phyloP scores from a whole-genome alignment of 1,140 invertebrate genomes.

The Zaprionus capensis region DNA sequence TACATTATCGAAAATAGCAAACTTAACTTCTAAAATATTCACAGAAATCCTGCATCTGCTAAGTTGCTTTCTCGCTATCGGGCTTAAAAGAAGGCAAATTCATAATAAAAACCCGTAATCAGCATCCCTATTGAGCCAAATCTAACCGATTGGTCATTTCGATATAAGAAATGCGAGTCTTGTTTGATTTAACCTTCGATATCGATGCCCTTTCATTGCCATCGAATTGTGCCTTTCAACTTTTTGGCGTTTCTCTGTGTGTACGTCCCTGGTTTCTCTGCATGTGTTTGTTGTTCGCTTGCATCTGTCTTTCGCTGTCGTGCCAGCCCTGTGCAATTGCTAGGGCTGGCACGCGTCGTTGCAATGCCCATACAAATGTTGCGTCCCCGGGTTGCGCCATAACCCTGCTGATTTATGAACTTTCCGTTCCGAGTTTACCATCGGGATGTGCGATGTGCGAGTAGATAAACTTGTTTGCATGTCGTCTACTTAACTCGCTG shows the following conservation, averaged over 20 bases:
- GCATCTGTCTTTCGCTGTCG: background rate
- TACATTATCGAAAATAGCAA: no score
- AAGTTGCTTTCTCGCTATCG: no score
- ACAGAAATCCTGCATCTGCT: no score
- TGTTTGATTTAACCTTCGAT: background rate
- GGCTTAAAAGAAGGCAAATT: no score
- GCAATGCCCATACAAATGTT: conserved; percentile 1
- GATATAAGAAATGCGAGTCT: no score
- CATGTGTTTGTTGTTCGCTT: background rate
- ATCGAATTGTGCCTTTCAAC: background rate
- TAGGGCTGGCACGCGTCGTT: conserved; percentile 4
- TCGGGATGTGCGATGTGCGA: background rate
- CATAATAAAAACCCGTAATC: no score
- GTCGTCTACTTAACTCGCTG: background rate
- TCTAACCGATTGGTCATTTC: background rate
- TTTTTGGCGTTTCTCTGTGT: background rate
- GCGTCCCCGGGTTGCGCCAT: background rate
- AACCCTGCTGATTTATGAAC: conserved; percentile 3
- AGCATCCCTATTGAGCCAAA: background rate
- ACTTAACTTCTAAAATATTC: no score
- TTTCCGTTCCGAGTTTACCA: background rate
- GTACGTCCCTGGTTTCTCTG: background rate
- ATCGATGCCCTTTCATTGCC: background rate
- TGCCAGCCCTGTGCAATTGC: background rate
- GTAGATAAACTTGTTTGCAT: conserved; percentile 1